Evolutionary conservation across 2,797 vertebrate genomes (phyloP).

Genomic region (Megaceryle alcyon): DNA sequence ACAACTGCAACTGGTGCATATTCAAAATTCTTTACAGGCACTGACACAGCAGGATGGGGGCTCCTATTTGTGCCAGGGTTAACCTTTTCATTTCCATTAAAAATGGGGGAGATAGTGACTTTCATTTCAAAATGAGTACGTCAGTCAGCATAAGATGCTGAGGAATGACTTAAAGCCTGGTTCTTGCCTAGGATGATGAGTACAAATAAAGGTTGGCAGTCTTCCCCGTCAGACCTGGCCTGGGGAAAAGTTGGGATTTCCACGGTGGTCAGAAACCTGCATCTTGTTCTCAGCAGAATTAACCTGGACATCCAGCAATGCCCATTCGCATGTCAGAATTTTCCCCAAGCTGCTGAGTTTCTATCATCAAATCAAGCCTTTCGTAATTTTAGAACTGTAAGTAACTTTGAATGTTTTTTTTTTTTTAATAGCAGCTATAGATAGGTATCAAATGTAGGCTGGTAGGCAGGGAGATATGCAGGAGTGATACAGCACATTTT

Average conservation of each 20-base stretch:
- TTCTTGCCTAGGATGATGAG: background rate
- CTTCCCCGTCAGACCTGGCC: background rate
- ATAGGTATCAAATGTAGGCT: background rate
- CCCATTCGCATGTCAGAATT: background rate
- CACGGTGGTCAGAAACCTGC: background rate
- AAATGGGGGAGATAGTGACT: background rate
- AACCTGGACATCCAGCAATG: background rate
- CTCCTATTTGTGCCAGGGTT: background rate
- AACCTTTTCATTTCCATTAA: background rate
- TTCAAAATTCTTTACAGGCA: background rate
- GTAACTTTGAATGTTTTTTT: background rate
- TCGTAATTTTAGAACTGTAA: background rate
- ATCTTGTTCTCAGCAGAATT: background rate
- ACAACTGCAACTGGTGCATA: background rate
- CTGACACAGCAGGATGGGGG: background rate
- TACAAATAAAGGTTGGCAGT: background rate
- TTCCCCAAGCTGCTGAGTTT: background rate
- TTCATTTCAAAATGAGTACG: background rate
- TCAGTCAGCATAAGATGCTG: background rate
- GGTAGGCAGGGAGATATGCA: background rate
- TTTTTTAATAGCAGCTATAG: slow-evolving; percentile 40
- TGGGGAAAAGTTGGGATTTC: background rate
- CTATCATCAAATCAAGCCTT: background rate
- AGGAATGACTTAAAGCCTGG: background rate
- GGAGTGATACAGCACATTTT: background rate